These are phyloP conservation scores for Danio choprae DNA, from an alignment of 2,797 vertebrate species.

Conservation along the genomic window DNA sequence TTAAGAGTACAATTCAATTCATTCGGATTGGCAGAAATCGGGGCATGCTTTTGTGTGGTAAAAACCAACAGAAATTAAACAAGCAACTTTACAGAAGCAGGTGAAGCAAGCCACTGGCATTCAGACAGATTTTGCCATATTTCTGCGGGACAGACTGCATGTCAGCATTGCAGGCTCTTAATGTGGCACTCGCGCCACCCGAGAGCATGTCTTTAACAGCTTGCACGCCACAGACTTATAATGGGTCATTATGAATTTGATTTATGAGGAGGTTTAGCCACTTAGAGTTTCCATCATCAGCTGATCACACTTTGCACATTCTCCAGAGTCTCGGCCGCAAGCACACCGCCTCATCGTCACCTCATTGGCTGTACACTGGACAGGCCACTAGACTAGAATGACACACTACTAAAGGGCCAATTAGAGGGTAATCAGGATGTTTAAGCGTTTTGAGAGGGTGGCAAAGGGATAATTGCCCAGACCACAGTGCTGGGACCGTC, in stretches of 20 bases:
- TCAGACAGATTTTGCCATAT: slow-evolving; percentile 15
- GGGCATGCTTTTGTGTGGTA: no score
- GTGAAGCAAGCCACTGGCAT: neutral
- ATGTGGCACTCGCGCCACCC: neutral
- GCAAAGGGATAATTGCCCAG: slow-evolving; percentile 31
- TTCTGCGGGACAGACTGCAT: neutral
- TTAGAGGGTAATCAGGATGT: slow-evolving; percentile 52
- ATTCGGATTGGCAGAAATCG: no score
- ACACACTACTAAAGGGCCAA: slow-evolving; percentile 39
- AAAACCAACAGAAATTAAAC: no score
- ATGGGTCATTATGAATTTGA: slow-evolving; percentile 50
- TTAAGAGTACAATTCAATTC: no score
- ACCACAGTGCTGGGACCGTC: slow-evolving; percentile 44
- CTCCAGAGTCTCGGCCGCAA: slow-evolving; percentile 49
- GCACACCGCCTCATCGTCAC: slow-evolving; percentile 51
- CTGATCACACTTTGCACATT: slow-evolving; percentile 52
- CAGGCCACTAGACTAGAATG: slow-evolving; percentile 38
- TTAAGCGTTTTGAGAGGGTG: slow-evolving; percentile 42
- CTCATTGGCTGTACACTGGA: slow-evolving; percentile 46
- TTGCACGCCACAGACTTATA: slow-evolving; percentile 37
- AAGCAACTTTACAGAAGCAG: neutral
- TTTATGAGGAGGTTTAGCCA: slow-evolving; percentile 54
- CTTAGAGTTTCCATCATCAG: slow-evolving; percentile 57
- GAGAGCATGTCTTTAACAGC: slow-evolving; percentile 19
- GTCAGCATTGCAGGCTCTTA: neutral